Base-by-base conservation (phyloP, 2,797 vertebrate species). In the Siniperca obscura region DNA sequence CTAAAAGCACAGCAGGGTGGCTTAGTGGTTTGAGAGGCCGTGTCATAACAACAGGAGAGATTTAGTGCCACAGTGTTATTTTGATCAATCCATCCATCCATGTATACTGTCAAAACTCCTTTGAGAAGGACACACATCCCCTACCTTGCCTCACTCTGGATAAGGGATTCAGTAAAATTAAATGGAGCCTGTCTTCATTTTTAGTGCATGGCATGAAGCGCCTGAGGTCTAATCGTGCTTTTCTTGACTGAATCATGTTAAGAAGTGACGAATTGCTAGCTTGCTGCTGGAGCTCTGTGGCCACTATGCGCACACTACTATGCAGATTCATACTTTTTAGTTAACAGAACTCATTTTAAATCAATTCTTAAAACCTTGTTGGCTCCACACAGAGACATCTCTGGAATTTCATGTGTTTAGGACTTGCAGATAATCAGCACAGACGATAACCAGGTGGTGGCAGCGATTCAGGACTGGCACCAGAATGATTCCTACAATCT, bases 401-500 rank as follows among this genome's bases (percentile, higher is more conserved):
- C 25, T 66, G 70, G 14, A 36, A 12, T 80, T 65, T 57, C 16
- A 73, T 84, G 40, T 74, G 38, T 83, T 44, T 82, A 99, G 98
- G 98, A 99, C 86, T 95, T 98, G 95, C 98, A 99, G 40, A 97
- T 99, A 82, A 99, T 99, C 94, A 98, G 97, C 93, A 98, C 98
- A 0, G 98, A 99, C 36, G 98, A 99, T 90, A 98, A 97, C 84
- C 97, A 98, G 90, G 98, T 99, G 60, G 97, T 99, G 73, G 96
- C 97, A n/a, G 98, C 97, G 0, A 97, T 99, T 0, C 97, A 98
- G 62, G 97, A 98, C 89, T 98, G 97, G 97, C 97, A 98, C 90
- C 98, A 99, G 86, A 99, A 99, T 0, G 97, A 98, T 82, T 98
- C 98, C 0, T 99, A 98, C 80, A 98, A 99, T 60, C 96, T 99